Evolutionary conservation across 2,888 invertebrate species (phyloP).

Genomic region (Xestoiulus laeticollis): DNA sequence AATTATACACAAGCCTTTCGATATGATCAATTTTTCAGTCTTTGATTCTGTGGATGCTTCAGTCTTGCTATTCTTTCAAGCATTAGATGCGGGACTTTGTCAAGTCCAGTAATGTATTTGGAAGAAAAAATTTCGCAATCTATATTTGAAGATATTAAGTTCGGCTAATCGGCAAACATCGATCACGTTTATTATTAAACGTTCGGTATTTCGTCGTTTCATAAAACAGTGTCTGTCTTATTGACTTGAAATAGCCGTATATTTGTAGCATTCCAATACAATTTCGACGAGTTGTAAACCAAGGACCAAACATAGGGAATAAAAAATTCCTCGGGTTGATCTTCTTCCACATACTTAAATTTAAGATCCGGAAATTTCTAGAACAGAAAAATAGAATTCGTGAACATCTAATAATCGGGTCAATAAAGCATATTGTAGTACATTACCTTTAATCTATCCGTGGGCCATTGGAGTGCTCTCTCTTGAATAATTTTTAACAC

Average conservation of each 20-base stretch:
- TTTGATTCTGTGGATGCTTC: not conserved
- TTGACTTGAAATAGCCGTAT: conserved; percentile 62
- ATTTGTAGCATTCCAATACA: conserved; percentile 68
- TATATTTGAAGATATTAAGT: not conserved
- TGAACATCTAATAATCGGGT: conserved; percentile 69
- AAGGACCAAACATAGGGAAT: conserved; percentile 99
- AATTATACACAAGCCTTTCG: not conserved
- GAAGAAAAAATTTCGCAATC: not conserved
- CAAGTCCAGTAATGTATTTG: not conserved
- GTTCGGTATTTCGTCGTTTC: not conserved
- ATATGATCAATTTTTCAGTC: not conserved
- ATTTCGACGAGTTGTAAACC: conserved; percentile 71
- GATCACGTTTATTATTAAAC: not conserved
- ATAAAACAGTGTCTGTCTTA: conserved; percentile 40
- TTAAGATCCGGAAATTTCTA: conserved; percentile 99
- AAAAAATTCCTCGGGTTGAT: conserved; percentile 98
- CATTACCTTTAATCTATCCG: conserved; percentile 93
- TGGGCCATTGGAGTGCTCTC: conserved; percentile 92
- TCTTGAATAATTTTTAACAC: conserved; percentile 89
- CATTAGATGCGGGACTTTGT: not conserved
- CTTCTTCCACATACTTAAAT: conserved; percentile 99
- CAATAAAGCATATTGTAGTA: conserved; percentile 63
- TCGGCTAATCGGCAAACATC: not conserved
- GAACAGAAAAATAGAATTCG: conserved; percentile 65
- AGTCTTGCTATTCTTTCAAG: not conserved